Evolutionary conservation across 2,888 invertebrate species (phyloP).

Genomic region (Xestia ashworthii): DNA sequence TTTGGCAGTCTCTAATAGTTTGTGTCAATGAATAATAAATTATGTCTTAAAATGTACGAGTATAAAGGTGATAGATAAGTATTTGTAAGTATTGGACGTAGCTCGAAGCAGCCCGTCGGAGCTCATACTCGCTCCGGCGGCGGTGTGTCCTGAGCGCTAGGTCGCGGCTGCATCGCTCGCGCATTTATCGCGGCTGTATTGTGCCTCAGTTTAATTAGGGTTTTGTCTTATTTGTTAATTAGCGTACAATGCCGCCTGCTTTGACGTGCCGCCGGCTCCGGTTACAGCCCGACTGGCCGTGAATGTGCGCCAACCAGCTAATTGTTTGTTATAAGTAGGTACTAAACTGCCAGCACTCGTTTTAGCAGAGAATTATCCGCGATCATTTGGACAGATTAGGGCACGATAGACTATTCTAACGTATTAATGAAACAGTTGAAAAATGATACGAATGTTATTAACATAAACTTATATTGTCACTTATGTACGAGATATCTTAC

Average conservation of each 20-base stretch:
- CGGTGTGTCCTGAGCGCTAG: slow-evolving; percentile 36
- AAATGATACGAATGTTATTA: neutral
- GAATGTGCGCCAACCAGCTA: slow-evolving; percentile 22
- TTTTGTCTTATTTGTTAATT: slow-evolving; percentile 73
- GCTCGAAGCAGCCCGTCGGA: slow-evolving; percentile 27
- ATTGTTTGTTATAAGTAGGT: slow-evolving; percentile 20
- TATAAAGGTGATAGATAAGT: neutral
- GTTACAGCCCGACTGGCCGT: slow-evolving; percentile 74
- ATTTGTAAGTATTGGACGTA: neutral
- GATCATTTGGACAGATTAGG: neutral
- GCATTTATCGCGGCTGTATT: slow-evolving; percentile 40
- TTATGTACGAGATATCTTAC: too few species aligned
- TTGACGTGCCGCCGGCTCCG: slow-evolving; percentile 72
- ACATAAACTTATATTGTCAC: too few species aligned
- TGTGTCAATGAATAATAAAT: neutral
- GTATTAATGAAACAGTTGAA: neutral
- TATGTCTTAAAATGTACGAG: neutral
- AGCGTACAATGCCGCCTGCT: slow-evolving; percentile 76
- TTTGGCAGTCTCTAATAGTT: too few species aligned
- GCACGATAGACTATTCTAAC: neutral
- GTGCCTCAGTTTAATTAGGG: slow-evolving; percentile 80
- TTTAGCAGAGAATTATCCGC: slow-evolving; percentile 4
- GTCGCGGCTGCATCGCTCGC: slow-evolving; percentile 19
- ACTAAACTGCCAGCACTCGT: slow-evolving; percentile 11
- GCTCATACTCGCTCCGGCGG: neutral